Conservation (phyloP, 2,888 invertebrate species). For the Marasmarcha lunaedactyla region DNA sequence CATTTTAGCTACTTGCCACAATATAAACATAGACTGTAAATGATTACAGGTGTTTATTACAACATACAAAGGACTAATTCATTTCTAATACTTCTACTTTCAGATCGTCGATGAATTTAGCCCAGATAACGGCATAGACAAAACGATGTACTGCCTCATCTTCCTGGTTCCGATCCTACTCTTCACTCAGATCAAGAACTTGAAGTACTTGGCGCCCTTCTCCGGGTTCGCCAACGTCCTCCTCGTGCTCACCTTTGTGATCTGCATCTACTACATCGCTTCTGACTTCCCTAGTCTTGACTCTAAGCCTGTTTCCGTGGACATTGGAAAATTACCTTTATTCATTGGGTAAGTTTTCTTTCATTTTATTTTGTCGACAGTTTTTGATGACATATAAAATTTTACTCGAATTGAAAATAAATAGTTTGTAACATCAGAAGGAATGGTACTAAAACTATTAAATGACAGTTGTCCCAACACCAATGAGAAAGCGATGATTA, state of each 20-base stretch:
- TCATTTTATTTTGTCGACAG: background rate
- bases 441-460: no score
- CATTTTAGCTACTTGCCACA: no score
- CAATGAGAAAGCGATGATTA: no score
- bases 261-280: constrained; percentile 87
- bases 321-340: constrained; percentile 76
- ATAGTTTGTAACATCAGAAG: background rate
- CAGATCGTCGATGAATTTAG: constrained; percentile 46
- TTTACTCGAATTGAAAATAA: constrained; percentile 5
- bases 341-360: constrained; percentile 77
- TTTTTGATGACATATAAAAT: constrained; percentile 1
- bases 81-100: constrained; percentile 17
- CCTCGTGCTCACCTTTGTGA: constrained; percentile 80
- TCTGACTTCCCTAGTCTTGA: constrained; percentile 50
- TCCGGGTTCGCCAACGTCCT: constrained; percentile 89
- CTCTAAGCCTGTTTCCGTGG: constrained; percentile 66
- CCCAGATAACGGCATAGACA: constrained; percentile 24
- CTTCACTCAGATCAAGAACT: constrained; percentile 74
- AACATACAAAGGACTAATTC: no score
- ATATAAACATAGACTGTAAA: no score
- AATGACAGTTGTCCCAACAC: no score
- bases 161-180: constrained; percentile 46
- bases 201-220: constrained; percentile 88
- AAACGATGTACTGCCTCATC: constrained; percentile 46
- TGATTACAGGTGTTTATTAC: no score